Evolutionary conservation across 2,113 vertebrate genomes (phyloP), one percentile per base, ranked within the genome.

Genomic region (Cynoglossus semilaevis): DNA sequence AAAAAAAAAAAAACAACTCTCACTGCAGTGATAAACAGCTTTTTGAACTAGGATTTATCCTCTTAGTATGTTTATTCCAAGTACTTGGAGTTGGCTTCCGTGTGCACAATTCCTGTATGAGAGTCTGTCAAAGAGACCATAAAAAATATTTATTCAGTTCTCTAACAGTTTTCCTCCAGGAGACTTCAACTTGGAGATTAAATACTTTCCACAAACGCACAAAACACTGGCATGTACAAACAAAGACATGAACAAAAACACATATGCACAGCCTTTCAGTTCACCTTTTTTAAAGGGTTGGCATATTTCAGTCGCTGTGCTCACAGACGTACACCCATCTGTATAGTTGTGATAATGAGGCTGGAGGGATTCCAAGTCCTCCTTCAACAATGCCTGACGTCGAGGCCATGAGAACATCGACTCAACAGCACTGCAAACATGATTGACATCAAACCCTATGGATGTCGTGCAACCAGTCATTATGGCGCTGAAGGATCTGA

Each of bases 131-230:
- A 51, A 78, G 22, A 40, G 42, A 41, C 38, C 59, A 79, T 80
- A 76, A 85, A 85, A 81, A 80, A 77, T 43, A 44, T 76, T 70
- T 70, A 78, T 72, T 79, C 54, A 63, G 47, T 6, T n/a, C 43
- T 75, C 11, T 50, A 81, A 64, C 34, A 19, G 55, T 40, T 65
- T 62, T 72, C 47, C 58, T 63, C 43, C 44, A 58, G 22, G 22
- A 65, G 58, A 47, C 50, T 43, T 69, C 16, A 13, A 62, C 12
- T 44, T 57, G 48, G 79, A 54, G 35, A 38, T 11, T 22, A 47
- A 65, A 82, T 51, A 43, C n/a, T 35, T 42, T 51, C 34, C 44
- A 63, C 15, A 74, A 68, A 67, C 50, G 51, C 48, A 67, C 15
- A 54, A 64, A 71, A 3, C 38, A 35, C 52, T 48, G 47, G 49